Conservation (phyloP, 2,888 invertebrate species). For the Acrobasis repandana region DNA sequence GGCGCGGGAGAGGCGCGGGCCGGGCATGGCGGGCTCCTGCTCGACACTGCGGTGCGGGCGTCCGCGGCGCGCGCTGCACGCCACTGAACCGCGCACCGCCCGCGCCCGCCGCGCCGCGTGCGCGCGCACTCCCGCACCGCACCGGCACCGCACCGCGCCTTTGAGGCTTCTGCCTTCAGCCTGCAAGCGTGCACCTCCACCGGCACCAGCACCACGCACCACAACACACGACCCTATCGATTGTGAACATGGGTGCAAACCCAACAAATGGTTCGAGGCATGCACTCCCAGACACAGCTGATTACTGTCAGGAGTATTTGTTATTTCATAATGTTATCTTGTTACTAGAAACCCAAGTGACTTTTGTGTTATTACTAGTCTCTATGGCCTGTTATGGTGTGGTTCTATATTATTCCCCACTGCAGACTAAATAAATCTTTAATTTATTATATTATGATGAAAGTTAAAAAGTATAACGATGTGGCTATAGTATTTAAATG, state of each 20-base stretch:
- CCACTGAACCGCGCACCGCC: conserved; percentile 77
- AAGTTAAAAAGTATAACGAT: too few relatives aligned
- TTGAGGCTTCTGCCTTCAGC: conserved; percentile 46
- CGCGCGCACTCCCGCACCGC: conserved; percentile 66
- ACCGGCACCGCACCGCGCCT: conserved; percentile 51
- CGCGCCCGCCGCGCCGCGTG: conserved; percentile 59
- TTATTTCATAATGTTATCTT: not conserved
- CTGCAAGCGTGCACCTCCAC: conserved; percentile 61
- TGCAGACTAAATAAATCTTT: too few relatives aligned
- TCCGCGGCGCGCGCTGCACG: conserved; percentile 81
- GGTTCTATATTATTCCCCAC: too few relatives aligned
- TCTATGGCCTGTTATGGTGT: too few relatives aligned
- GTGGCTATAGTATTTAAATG: too few relatives aligned
- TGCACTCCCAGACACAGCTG: conserved; percentile 4
- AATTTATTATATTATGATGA: too few relatives aligned
- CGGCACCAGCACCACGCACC: conserved; percentile 48
- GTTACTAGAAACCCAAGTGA: not conserved
- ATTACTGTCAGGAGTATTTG: not conserved
- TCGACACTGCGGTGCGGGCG: conserved; percentile 82
- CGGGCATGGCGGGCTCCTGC: conserved; percentile 81
- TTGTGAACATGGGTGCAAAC: conserved; percentile 51
- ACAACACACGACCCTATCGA: conserved; percentile 55
- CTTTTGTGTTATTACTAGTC: not conserved
- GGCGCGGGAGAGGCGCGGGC: conserved; percentile 81
- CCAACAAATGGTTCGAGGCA: conserved; percentile 37